Base-by-base conservation (phyloP, 2,888 invertebrate genomes). In the Camponotus fellah region DNA sequence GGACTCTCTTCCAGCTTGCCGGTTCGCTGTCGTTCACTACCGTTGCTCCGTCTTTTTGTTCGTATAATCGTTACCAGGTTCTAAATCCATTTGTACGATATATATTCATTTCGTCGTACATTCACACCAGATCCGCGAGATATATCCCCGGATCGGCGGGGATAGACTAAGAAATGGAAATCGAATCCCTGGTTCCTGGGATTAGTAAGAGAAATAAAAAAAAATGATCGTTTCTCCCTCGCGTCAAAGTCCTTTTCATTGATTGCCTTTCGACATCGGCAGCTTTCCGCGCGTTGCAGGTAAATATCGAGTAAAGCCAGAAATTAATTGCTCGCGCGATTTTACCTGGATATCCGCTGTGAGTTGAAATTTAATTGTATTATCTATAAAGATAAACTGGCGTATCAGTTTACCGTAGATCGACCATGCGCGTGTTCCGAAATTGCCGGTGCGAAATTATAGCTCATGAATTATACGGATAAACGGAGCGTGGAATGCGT, bases 141-240 rank as follows among this genome's bases (percentile, higher is more conserved):
- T 79, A 66, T 83, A 82, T 34, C 21, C 49, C 12, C 56, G 62
- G 43, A 66, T 32, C 21, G 17, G n/a, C 17, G n/a, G 32, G 40
- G 46, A 9, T 60, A 85, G 83, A 84, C 83, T 87, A 83, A 88
- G 85, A 76, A 89, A 86, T 84, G 86, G 80, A 83, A 84, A 87
- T 83, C 68, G 82, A 85, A 86, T 43, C 58, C 17, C 40, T 0
- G 46, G 62, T 43, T 53, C 17, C 40, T 0, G 46, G 62, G 69
- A 21, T 56, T 40, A 62, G 37, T 32, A 49, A 72, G 46, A 72
- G 43, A 62, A 21, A 82, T 49, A 14, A 56, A 71, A 65, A 84
- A 79, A 84, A 79, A 49, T 66, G 77, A 80, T 75, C 56, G 80
- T 77, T 79, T 64, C 12, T 34, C 58, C 62, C 34, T 43, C 72